A percentile compares a stretch with the other conserved stretches of the same genome.
These are phyloP conservation scores for Ahaetulla prasina DNA, from an alignment of 2,113 vertebrate genomes.

Conservation along the genomic window DNA sequence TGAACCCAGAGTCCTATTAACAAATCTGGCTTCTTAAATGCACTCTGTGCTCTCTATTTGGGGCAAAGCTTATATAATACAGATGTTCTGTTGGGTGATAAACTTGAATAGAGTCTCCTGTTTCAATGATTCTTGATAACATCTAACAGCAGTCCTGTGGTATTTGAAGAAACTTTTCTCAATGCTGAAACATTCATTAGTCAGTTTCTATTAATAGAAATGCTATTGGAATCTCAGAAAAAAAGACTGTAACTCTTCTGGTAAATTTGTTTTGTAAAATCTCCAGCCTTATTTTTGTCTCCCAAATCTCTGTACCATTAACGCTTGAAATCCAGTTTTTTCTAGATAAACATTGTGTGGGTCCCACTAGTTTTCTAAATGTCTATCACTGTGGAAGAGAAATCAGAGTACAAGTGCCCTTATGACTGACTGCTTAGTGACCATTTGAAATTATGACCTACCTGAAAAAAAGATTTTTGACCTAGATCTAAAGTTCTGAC, in stretches of 20 bases:
- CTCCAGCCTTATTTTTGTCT: background rate
- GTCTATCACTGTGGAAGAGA: background rate
- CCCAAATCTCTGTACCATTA: background rate
- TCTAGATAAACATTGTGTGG: background rate
- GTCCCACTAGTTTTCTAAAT: background rate
- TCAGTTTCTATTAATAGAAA: background rate
- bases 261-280: background rate
- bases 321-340: background rate
- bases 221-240: background rate
- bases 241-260: background rate
- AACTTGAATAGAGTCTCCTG: background rate
- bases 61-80: background rate
- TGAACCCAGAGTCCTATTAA: background rate
- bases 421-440: too few species aligned
- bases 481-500: too few species aligned
- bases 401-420: background rate
- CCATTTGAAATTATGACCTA: too few species aligned
- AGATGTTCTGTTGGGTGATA: background rate
- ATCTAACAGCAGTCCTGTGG: background rate
- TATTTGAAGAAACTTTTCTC: background rate
- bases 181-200: background rate
- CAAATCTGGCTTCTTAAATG: background rate
- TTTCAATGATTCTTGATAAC: background rate
- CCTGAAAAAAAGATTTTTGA: too few species aligned
- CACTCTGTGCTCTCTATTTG: background rate